Conservation (phyloP, 35 echinoderm and acorn worm species). For the Heliocidaris erythrogramma region DNA sequence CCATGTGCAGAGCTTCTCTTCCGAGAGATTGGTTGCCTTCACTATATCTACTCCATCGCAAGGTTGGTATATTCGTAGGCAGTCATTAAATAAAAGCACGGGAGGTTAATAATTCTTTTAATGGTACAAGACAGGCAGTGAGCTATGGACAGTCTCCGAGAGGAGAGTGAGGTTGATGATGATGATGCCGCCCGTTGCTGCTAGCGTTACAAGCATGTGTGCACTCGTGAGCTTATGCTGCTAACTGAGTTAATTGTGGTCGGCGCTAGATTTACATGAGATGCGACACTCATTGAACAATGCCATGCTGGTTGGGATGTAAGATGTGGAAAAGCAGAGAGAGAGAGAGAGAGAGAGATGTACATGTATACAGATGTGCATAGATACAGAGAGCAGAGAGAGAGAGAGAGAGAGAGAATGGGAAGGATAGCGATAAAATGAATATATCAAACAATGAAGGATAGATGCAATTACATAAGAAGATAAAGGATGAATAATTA, state of each 20-base stretch:
- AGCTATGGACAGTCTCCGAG: too few species aligned
- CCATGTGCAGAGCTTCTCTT: background rate
- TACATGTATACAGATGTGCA: too few species aligned
- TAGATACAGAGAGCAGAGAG: background rate
- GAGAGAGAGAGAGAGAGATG: background rate
- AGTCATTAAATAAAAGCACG: background rate
- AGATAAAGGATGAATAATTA: too few species aligned
- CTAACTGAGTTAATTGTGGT: slow-evolving; percentile 1
- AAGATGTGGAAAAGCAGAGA: background rate
- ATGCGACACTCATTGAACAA: background rate
- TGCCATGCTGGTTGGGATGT: background rate
- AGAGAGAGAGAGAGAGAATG: too few species aligned
- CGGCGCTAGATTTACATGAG: background rate
- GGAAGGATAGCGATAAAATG: too few species aligned
- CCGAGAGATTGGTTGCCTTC: background rate
- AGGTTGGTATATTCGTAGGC: background rate
- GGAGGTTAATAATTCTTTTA: slow-evolving; percentile 5
- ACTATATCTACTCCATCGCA: background rate
- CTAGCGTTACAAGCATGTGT: background rate
- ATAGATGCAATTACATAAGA: too few species aligned
- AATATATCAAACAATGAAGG: too few species aligned
- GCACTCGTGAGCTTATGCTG: background rate
- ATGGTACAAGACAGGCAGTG: background rate
- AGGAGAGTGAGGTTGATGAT: background rate
- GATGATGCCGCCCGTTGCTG: background rate